Base-by-base conservation (phyloP, 2,113 vertebrate species). In the Otolemur garnettii region DNA sequence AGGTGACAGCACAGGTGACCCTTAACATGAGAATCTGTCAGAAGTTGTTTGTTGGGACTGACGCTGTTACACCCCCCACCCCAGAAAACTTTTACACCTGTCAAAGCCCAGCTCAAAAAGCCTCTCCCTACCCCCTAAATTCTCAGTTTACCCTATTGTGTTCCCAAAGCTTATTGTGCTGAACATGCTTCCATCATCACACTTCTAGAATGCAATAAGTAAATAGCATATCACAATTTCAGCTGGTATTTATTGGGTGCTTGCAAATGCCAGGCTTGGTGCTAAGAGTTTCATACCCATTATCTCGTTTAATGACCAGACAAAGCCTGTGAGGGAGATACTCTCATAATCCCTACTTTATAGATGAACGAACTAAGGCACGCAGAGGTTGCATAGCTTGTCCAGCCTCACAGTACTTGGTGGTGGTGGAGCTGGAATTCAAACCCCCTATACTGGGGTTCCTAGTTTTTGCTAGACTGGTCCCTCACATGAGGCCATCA, bases 61-160 rank as follows among this genome's bases (percentile, higher is more conserved):
- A 66, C 59, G 24, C 19, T 72, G 24, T 82, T 86, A 74, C 4
- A 24, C 26, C 4, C 11, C 8, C 72, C 30, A 38, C 11, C 8
- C 78, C 30, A 38, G 75, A 81, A 57, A 96, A 92, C 90, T 93
- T 90, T 81, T 94, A 14, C 33, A 60, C 53, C 68, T 15, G n/a
- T 35, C 68, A 85, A 81, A 95, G 45, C 66, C 87, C 91, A 22
- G 7, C 59, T 81, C 59, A 64, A 82, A 97, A 91, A 91, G 4
- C n/a, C 50, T 33, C 11, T 96, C 45, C 19, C 19, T 12, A 17
- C 0, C 11, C 0, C 4, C 1, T 64, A 57, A n/a, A 93, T 50
- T 57, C 59, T 87, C 66, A 10, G 7, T 84, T 84, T 28, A 81
- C 33, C 0, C 15, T 60, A 30, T 62, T 53, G 55, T 35, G 33